Evolutionary conservation across 2,888 invertebrate species (phyloP).

Genomic region (Agonopterix subpropinquella): DNA sequence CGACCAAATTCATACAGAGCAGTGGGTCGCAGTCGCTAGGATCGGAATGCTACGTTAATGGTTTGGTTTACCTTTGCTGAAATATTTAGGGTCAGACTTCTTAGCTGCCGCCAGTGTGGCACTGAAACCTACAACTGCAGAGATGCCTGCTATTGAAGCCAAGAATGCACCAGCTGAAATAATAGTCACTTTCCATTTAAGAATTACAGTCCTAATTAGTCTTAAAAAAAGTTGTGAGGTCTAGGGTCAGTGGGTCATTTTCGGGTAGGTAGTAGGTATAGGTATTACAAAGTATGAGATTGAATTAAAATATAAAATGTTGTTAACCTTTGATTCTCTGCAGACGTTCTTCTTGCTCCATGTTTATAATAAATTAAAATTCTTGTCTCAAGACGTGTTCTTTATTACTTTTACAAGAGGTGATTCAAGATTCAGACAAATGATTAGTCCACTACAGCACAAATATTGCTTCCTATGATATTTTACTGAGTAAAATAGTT

Average conservation of each 20-base stretch:
- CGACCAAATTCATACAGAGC: no score
- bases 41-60: no score
- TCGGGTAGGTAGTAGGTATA: no score
- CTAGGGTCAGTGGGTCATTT: background rate
- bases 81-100: constrained; percentile 86
- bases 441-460: no score
- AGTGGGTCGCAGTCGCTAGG: no score
- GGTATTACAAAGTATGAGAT: no score
- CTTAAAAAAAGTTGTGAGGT: background rate
- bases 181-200: background rate
- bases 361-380: constrained; percentile 5
- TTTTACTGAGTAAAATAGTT: no score
- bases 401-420: no score
- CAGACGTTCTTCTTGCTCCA: constrained; percentile 54
- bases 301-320: background rate
- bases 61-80: constrained; percentile 77
- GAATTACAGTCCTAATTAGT: background rate
- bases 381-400: no score
- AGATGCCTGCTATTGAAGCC: constrained; percentile 83
- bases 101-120: constrained; percentile 85
- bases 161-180: constrained; percentile 82
- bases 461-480: no score
- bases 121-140: constrained; percentile 88
- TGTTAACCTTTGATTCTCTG: constrained; percentile 57
- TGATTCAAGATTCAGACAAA: no score